phyloP scores from a whole-genome alignment of 2,888 invertebrate species.

The Drosophila pseudotalamancana region DNA sequence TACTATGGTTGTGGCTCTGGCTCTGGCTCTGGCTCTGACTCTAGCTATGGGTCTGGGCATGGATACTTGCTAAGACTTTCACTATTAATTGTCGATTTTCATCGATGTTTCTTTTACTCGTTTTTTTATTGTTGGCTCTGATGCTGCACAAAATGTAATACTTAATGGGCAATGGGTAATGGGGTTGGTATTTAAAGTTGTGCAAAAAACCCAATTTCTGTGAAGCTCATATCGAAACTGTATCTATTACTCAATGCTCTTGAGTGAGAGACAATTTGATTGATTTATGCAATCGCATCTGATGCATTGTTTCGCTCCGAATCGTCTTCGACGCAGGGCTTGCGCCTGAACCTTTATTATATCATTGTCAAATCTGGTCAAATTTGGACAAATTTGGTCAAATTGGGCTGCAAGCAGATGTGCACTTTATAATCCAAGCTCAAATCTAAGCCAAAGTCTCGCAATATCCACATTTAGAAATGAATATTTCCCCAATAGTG shows the following conservation, averaged over 20 bases:
- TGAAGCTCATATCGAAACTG: conserved; percentile 77
- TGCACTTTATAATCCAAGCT: no score
- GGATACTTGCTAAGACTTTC: conserved; percentile 67
- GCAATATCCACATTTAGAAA: no score
- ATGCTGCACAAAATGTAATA: conserved; percentile 68
- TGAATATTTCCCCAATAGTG: no score
- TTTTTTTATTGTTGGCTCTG: conserved; percentile 26
- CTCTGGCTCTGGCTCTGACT: neutral
- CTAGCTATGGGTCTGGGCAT: conserved; percentile 7
- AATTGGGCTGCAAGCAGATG: no score
- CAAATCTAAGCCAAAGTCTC: no score
- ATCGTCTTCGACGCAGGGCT: conserved; percentile 22
- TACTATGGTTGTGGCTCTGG: neutral
- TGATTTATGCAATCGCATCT: conserved; percentile 72
- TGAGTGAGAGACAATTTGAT: conserved; percentile 78
- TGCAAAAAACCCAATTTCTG: conserved; percentile 65
- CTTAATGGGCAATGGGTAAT: conserved; percentile 75
- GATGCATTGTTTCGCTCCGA: conserved; percentile 51
- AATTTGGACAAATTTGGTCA: no score
- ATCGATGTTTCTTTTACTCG: conserved; percentile 58
- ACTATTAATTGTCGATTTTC: conserved; percentile 81
- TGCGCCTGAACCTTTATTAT: conserved; percentile 1
- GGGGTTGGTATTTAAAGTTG: conserved; percentile 80
- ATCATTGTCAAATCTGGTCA: conserved; percentile 24
- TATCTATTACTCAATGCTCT: conserved; percentile 76